Evolutionary conservation across 2,888 invertebrate genomes (phyloP).

Genomic region (Apamea crenata): DNA sequence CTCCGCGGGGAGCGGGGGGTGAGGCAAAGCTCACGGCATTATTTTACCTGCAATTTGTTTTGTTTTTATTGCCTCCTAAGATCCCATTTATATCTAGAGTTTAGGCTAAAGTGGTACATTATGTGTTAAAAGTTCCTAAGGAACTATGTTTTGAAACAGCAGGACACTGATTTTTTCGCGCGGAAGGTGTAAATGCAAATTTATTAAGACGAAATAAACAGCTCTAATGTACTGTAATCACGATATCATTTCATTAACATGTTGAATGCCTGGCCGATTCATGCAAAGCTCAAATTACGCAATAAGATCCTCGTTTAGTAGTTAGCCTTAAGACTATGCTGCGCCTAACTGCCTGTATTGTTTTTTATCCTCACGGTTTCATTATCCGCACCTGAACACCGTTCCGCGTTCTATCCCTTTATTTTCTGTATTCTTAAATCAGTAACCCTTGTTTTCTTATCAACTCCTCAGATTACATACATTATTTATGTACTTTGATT

Average conservation of each 20-base stretch:
- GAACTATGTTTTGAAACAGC: not conserved
- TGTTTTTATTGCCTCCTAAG: constrained; percentile 81
- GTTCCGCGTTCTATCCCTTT: no score
- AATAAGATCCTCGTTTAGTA: not conserved
- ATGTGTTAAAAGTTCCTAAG: constrained; percentile 2
- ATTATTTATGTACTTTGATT: not conserved
- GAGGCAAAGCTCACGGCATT: constrained; percentile 78
- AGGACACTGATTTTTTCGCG: not conserved
- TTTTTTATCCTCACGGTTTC: not conserved
- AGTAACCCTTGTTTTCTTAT: not conserved
- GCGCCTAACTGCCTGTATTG: not conserved
- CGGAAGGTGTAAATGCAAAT: not conserved
- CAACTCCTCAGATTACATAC: not conserved
- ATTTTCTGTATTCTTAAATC: not conserved
- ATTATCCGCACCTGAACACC: not conserved
- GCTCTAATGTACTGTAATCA: not conserved
- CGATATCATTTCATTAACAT: no score
- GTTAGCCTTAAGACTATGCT: not conserved
- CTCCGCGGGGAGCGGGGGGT: constrained; percentile 7
- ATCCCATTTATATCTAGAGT: constrained; percentile 48
- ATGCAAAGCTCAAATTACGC: not conserved
- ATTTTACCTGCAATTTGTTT: constrained; percentile 87
- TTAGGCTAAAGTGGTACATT: constrained; percentile 42
- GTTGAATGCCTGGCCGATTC: not conserved
- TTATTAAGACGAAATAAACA: no score